Evolutionary conservation across 2,797 vertebrate species (phyloP).

Genomic region (Carcharodon carcharias): DNA sequence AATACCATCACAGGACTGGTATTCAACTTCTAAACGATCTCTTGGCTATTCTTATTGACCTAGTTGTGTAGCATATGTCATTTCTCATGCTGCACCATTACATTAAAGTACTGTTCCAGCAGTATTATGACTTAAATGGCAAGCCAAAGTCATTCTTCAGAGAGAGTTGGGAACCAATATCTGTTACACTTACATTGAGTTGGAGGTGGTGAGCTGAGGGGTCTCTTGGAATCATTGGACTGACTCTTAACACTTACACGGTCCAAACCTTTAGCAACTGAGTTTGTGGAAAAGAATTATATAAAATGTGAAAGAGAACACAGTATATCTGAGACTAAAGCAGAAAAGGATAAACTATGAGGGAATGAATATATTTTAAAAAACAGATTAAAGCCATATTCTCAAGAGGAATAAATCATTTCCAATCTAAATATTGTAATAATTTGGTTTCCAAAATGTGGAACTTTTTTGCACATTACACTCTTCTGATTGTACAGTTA

Average conservation of each 20-base stretch:
- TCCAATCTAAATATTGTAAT: background rate
- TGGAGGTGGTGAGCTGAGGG: slow-evolving; percentile 27
- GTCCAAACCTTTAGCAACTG: slow-evolving; percentile 24
- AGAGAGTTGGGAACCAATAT: background rate
- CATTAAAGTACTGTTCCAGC: background rate
- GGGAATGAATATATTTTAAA: background rate
- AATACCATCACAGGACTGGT: too few relatives aligned
- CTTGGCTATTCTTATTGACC: background rate
- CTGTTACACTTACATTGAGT: slow-evolving; percentile 19
- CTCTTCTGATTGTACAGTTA: background rate
- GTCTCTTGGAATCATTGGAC: slow-evolving; percentile 4
- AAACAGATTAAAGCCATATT: slow-evolving; percentile 7
- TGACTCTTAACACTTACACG: slow-evolving; percentile 27
- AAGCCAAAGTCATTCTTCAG: background rate
- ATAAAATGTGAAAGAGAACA: background rate
- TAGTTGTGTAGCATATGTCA: background rate
- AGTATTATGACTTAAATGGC: background rate
- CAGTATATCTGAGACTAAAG: background rate
- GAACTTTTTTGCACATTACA: background rate
- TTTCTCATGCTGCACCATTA: background rate
- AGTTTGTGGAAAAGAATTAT: background rate
- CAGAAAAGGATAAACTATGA: background rate
- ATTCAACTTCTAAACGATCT: background rate
- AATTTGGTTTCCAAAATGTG: background rate
- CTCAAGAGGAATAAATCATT: background rate